Percentiles rank a stretch among this genome's conserved stretches.
Conservation (phyloP, 2,797 vertebrate species). For the Ctenopoma multispine region DNA sequence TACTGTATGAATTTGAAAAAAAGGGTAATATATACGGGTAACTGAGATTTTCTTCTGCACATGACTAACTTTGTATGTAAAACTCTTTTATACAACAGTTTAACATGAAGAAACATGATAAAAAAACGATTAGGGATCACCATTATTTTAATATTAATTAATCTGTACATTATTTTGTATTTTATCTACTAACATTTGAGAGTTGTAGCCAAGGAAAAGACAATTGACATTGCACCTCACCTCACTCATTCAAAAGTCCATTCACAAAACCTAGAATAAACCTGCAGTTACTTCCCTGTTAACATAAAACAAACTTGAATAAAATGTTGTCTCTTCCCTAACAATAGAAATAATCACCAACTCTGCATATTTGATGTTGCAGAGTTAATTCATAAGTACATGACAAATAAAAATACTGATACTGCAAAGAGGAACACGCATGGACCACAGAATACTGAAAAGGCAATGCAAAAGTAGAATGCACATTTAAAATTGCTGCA, state of each 20-base stretch:
- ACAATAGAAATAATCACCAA: background rate
- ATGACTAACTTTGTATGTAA: background rate
- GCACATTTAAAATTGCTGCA: background rate
- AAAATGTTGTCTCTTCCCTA: background rate
- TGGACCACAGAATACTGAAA: background rate
- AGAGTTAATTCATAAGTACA: slow-evolving; percentile 16
- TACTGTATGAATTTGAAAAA: background rate
- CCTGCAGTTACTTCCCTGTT: background rate
- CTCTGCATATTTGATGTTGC: background rate
- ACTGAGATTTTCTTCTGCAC: background rate
- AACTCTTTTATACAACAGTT: background rate
- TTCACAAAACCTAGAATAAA: background rate
- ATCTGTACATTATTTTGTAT: too few relatives aligned
- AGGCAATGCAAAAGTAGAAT: background rate
- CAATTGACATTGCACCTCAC: too few relatives aligned
- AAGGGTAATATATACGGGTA: background rate
- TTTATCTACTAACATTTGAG: too few relatives aligned
- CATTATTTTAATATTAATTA: background rate
- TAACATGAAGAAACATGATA: background rate
- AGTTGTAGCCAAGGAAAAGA: background rate
- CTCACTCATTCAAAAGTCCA: background rate
- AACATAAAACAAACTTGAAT: slow-evolving; percentile 13
- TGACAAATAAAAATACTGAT: slow-evolving; percentile 4
- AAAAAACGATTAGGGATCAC: background rate
- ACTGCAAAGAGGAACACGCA: background rate